These are phyloP conservation scores for Platorchestia sp. DNA, from an alignment of 1,140 invertebrate genomes.

Conservation along the genomic window DNA sequence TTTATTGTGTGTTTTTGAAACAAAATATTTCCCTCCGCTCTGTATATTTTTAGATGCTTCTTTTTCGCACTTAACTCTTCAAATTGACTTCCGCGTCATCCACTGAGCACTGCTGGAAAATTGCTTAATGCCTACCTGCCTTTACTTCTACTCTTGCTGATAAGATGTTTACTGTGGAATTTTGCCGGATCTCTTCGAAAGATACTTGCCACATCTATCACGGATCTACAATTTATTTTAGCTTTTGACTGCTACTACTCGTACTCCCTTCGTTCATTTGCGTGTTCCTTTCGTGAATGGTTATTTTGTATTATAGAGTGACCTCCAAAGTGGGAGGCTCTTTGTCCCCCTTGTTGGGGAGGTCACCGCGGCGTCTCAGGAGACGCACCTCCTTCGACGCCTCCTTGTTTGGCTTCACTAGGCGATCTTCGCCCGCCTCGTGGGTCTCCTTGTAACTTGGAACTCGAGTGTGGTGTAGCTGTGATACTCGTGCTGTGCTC, in stretches of 20 bases:
- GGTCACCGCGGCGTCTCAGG: conserved; percentile 63
- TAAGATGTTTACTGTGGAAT: too few relatives aligned
- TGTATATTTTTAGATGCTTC: too few relatives aligned
- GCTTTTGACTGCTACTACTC: background rate
- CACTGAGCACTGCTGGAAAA: too few relatives aligned
- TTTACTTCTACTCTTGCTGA: too few relatives aligned
- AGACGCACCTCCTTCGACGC: conserved; percentile 64
- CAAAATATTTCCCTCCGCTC: too few relatives aligned
- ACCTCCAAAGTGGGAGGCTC: conserved; percentile 7
- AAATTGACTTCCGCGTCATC: too few relatives aligned
- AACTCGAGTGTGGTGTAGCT: too few relatives aligned
- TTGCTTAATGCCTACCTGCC: too few relatives aligned
- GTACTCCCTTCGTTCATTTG: background rate
- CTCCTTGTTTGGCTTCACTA: conserved; percentile 57
- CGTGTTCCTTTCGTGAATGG: background rate
- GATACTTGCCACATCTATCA: background rate
- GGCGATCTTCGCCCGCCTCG: conserved; percentile 62
- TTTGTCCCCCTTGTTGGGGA: conserved; percentile 63
- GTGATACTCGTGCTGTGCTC: too few relatives aligned
- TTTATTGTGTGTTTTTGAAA: too few relatives aligned
- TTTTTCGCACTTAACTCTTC: too few relatives aligned
- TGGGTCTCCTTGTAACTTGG: conserved; percentile 44
- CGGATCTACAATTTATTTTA: background rate
- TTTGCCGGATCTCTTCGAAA: too few relatives aligned
- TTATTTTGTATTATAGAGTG: background rate